Conservation (phyloP, 2,113 vertebrate genomes). For the Pterocles burchelli region DNA sequence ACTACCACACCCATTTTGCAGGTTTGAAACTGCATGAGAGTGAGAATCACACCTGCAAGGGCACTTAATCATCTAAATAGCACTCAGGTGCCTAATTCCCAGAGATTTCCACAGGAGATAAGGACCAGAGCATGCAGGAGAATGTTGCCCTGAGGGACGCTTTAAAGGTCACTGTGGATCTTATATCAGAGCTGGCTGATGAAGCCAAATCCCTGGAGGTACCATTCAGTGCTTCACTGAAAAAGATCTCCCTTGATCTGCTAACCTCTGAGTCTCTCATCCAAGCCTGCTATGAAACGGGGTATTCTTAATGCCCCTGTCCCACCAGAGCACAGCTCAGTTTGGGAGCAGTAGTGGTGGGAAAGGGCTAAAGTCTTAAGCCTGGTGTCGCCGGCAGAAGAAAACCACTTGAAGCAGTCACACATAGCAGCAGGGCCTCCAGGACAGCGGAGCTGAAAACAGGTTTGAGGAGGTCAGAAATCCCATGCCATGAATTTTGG, state of each 20-base stretch:
- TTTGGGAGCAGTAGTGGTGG: neutral
- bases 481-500: neutral
- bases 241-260: neutral
- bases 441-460: fast-evolving
- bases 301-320: neutral
- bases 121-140: neutral
- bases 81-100: neutral
- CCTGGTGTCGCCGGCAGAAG: fast-evolving
- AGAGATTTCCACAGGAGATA: neutral
- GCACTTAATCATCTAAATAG: neutral
- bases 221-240: neutral
- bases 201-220: neutral
- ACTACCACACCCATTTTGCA: neutral
- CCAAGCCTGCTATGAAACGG: neutral
- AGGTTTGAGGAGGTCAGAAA: neutral
- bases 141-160: neutral
- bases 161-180: neutral
- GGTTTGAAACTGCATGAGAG: neutral
- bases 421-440: neutral
- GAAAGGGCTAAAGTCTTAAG: neutral
- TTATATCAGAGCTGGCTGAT: neutral
- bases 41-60: neutral
- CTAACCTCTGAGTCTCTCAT: neutral
- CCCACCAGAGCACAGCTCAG: neutral
- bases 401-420: neutral